Conservation (phyloP, 1,140 invertebrate genomes). For the Drosophila repleta region DNA sequence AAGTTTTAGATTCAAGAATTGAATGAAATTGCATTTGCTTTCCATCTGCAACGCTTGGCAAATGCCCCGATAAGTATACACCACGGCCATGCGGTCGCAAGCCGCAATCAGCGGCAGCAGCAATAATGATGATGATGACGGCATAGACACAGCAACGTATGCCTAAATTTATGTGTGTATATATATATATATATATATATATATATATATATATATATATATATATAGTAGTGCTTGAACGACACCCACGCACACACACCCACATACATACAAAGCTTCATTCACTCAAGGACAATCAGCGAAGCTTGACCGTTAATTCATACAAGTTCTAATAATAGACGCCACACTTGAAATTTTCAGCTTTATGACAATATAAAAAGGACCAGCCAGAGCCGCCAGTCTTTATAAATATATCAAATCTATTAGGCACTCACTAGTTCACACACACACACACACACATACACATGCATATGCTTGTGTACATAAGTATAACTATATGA, state of each 20-base stretch:
- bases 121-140: conserved; percentile 9
- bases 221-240: background rate
- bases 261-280: background rate
- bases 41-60: background rate
- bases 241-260: conserved; percentile 24
- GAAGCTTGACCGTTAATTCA: conserved; percentile 62
- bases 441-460: no score
- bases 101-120: background rate
- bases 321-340: conserved; percentile 59
- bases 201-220: background rate
- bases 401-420: conserved; percentile 8
- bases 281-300: conserved; percentile 57
- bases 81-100: background rate
- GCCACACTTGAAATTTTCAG: conserved; percentile 63
- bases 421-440: background rate
- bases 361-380: conserved; percentile 48
- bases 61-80: conserved; percentile 32
- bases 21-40: conserved; percentile 14
- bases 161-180: background rate
- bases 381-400: conserved; percentile 20
- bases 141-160: conserved; percentile 12
- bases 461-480: background rate
- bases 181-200: no score
- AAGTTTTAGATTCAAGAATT: conserved; percentile 27
- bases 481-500: conserved; percentile 14